phyloP scores from a whole-genome alignment of 2,113 vertebrate species.

The Tor tambroides region DNA sequence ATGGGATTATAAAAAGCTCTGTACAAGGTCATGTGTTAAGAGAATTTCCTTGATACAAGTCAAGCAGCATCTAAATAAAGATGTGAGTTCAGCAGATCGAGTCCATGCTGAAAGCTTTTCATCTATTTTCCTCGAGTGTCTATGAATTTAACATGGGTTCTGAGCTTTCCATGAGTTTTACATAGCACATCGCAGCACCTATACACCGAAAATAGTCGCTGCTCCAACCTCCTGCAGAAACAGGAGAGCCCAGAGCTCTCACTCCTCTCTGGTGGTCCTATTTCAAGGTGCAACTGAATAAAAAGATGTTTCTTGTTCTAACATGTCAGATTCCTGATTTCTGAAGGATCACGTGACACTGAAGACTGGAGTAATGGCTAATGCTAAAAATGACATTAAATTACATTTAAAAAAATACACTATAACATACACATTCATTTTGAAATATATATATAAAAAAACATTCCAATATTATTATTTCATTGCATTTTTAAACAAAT shows the following conservation, averaged over 20 bases:
- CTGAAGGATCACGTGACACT: no score
- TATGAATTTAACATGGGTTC: slow-evolving; percentile 50
- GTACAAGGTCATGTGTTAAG: not conserved
- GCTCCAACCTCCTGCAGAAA: slow-evolving; percentile 16
- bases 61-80: not conserved
- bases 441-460: no score
- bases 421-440: no score
- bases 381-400: no score
- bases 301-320: not conserved
- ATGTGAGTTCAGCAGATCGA: not conserved
- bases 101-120: not conserved
- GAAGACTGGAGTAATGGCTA: no score
- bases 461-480: no score
- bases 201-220: slow-evolving; percentile 45
- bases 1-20: not conserved
- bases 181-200: slow-evolving; percentile 15
- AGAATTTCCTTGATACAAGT: not conserved
- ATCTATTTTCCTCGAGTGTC: slow-evolving; percentile 12
- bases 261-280: not conserved
- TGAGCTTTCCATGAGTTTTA: slow-evolving; percentile 34
- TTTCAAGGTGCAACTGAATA: not conserved
- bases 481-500: no score
- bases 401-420: no score
- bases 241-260: not conserved
- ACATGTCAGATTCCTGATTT: no score